phyloP scores from a whole-genome alignment of 2,113 vertebrate genomes.

The Anthoscopus minutus region DNA sequence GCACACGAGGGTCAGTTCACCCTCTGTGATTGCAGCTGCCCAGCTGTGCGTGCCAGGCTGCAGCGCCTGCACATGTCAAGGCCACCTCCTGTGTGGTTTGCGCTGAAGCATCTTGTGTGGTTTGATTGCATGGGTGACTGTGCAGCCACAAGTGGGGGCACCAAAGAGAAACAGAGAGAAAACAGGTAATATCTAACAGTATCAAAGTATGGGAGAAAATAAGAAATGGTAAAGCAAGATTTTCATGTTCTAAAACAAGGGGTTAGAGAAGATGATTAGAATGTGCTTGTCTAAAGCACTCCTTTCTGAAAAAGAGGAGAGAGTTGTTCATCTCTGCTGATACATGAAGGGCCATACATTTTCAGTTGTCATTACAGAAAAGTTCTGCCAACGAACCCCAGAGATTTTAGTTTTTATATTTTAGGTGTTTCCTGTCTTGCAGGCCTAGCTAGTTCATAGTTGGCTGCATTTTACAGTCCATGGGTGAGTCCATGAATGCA shows the following conservation, averaged over 20 bases:
- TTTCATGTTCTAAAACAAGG: not conserved
- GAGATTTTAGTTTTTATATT: not conserved
- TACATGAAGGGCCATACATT: not conserved
- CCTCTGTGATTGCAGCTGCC: constrained; percentile 3
- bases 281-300: not conserved
- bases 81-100: not conserved
- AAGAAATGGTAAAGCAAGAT: not conserved
- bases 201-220: not conserved
- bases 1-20: constrained; percentile 16
- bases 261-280: not conserved
- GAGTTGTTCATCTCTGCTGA: not conserved
- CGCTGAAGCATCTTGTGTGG: not conserved
- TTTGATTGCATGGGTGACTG: not conserved
- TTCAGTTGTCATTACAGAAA: not conserved
- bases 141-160: not conserved
- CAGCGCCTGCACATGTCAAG: not conserved
- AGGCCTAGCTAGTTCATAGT: not conserved
- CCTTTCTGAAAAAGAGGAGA: not conserved
- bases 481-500: not conserved
- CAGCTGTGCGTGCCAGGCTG: not conserved
- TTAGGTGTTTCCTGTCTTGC: not conserved
- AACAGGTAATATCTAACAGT: not conserved
- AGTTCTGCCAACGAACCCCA: not conserved
- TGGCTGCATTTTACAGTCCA: not conserved
- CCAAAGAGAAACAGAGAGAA: not conserved